Evolutionary conservation across 2,888 invertebrate species (phyloP).

Genomic region (Rotaria socialis): DNA sequence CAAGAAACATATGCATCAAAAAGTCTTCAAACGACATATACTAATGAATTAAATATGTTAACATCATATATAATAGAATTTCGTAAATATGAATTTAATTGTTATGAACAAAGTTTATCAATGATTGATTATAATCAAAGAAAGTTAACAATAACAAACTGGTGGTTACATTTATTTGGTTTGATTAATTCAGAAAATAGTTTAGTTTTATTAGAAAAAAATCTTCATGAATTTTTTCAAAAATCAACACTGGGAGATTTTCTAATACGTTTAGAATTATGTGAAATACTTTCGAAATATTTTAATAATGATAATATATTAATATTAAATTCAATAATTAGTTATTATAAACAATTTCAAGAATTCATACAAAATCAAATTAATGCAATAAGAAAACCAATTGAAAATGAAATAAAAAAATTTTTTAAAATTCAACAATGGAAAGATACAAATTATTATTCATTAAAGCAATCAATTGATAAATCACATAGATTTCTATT

Average conservation of each 20-base stretch:
- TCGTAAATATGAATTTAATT: constrained; percentile 32
- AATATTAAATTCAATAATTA: not conserved
- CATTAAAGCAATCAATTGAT: constrained; percentile 79
- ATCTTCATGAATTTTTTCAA: not conserved
- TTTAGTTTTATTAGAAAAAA: not conserved
- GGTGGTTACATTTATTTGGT: constrained; percentile 26
- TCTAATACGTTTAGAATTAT: not conserved
- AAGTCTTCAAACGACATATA: not conserved
- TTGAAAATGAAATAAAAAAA: constrained; percentile 61
- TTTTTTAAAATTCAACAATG: constrained; percentile 90
- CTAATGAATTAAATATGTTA: not conserved
- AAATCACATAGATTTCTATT: constrained; percentile 81
- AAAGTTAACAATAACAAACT: not conserved
- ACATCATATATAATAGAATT: not conserved
- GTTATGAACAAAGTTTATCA: not conserved
- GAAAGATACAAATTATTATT: constrained; percentile 89
- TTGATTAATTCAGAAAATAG: not conserved
- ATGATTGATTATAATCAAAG: constrained; percentile 4
- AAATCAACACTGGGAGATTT: not conserved
- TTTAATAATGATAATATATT: too few species aligned
- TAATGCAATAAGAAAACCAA: not conserved
- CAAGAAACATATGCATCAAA: constrained; percentile 28
- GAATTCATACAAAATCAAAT: not conserved
- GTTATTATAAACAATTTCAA: not conserved
- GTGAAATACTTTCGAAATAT: not conserved